Base-by-base conservation (phyloP, 2,888 invertebrate genomes). In the Baccha elongata region DNA sequence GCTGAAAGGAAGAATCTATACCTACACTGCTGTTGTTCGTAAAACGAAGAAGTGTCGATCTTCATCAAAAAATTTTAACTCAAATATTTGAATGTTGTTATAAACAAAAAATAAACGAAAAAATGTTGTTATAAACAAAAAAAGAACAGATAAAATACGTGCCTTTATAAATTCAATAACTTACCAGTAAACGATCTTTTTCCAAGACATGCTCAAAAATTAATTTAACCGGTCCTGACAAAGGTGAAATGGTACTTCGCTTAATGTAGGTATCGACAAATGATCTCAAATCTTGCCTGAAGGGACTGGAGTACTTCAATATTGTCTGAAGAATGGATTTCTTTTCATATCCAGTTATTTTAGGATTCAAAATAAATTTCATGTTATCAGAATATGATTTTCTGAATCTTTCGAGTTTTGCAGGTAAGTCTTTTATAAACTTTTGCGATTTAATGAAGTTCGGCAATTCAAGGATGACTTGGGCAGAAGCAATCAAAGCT, bases 151-250 rank as follows among this genome's bases (percentile, higher is more conserved):
- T n/a, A n/a, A n/a, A n/a, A n/a, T n/a, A n/a, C n/a, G n/a, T n/a
- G n/a, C 5, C 3, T 23, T 5, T 5, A 4, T 23, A 23, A 3
- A 23, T 4, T 4, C 5, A 4, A 23, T 23, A 23, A 3, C 55
- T 55, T 37, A 55, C 55, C 55, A 55, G 5, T 13, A 13, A 37
- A 21, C 8, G 10, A 10, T 58, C 55, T 3, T 40, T 37, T 15
- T 40, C 40, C 15, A 40, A 15, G 0, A 58, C 1, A 10, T 10
- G 3, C 1, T 58, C 55, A 5, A 11, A 58, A 4, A 40, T 23
- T 6, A 58, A n/a, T 7, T 58, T 40, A 15, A 15, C 21, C 11
- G 55, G 55, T 1, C 8, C 8, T 4, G 29, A 32, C 2, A 1
- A 7, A 1, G 29, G 29, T 5, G 2, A 13, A 23, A 8, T 11